Conservation (phyloP, 2,113 vertebrate genomes). For the Leiothrix lutea region DNA sequence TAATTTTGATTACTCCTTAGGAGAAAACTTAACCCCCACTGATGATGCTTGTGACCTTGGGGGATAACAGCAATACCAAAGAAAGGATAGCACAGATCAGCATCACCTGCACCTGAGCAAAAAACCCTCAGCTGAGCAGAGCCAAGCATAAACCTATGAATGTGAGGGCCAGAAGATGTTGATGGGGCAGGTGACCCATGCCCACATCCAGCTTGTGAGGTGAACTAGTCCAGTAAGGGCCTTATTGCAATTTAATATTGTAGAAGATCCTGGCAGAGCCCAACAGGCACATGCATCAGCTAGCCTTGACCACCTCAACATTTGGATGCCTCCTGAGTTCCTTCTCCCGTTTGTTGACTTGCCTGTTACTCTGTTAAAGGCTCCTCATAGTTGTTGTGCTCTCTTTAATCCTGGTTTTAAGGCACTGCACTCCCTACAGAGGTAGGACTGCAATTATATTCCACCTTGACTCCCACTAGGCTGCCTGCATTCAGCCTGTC, state of each 20-base stretch:
- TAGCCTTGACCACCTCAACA: background rate
- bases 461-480: background rate
- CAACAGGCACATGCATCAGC: background rate
- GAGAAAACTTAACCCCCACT: background rate
- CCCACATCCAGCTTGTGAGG: background rate
- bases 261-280: background rate
- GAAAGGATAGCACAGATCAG: background rate
- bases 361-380: background rate
- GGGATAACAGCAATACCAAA: background rate
- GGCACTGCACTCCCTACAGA: background rate
- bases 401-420: background rate
- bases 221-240: background rate
- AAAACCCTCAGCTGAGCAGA: background rate
- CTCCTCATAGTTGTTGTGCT: fast-evolving
- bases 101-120: background rate
- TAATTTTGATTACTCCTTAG: background rate
- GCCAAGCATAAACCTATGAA: background rate
- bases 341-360: background rate
- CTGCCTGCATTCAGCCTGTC: background rate
- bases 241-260: background rate
- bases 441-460: background rate
- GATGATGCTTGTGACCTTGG: fast-evolving
- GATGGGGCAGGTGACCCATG: background rate
- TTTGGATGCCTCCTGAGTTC: background rate
- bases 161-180: background rate